Conservation (phyloP, 2,113 vertebrate species). For the Nerophis ophidion region DNA sequence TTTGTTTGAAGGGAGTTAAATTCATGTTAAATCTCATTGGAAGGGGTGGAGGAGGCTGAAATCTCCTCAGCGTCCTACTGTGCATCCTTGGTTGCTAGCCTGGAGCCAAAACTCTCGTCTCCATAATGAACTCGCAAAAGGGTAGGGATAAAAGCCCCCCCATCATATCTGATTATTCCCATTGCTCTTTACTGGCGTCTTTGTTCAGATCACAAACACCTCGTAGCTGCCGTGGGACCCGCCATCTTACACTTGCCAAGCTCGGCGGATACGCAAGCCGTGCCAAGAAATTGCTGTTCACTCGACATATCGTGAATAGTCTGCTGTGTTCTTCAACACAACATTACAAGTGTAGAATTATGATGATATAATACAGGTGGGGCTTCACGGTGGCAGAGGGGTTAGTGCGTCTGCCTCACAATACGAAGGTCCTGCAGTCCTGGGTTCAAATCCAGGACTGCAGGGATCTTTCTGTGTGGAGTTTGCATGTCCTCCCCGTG, state of each 20-base stretch:
- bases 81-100: slow-evolving; percentile 65
- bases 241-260: slow-evolving; percentile 45
- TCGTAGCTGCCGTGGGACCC: slow-evolving; percentile 55
- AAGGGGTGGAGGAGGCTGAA: slow-evolving; percentile 43
- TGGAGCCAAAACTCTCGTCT: slow-evolving; percentile 68
- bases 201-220: slow-evolving; percentile 70
- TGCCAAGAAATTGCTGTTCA: slow-evolving; percentile 61
- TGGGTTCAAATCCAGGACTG: no score
- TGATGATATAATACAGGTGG: no score
- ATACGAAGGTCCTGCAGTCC: no score
- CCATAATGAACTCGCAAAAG: slow-evolving; percentile 66
- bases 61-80: slow-evolving; percentile 67
- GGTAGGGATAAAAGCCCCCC: slow-evolving; percentile 59
- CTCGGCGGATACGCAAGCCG: slow-evolving; percentile 39
- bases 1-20: slow-evolving; percentile 68
- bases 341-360: slow-evolving; percentile 22
- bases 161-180: slow-evolving; percentile 72
- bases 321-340: neutral
- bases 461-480: no score
- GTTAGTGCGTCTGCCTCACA: no score
- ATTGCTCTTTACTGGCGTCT: slow-evolving; percentile 67
- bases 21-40: slow-evolving; percentile 67
- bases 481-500: no score
- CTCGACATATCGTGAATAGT: slow-evolving; percentile 30
- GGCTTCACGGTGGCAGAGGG: no score